A percentile compares a stretch with the other conserved stretches of the same genome.
Evolutionary conservation across 2,888 invertebrate species (phyloP).

Genomic region (Tachina lurida): DNA sequence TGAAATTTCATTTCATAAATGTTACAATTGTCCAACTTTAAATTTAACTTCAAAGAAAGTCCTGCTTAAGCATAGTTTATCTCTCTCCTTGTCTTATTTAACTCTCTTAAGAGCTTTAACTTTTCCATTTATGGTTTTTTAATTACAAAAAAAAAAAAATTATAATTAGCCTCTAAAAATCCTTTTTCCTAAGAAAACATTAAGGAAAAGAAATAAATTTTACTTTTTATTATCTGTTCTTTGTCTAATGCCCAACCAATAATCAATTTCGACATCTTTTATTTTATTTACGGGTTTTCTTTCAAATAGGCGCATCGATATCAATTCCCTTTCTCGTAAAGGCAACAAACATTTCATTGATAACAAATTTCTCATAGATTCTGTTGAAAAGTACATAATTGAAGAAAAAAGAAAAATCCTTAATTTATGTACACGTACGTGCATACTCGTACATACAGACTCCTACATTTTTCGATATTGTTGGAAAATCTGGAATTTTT

Average conservation of each 20-base stretch:
- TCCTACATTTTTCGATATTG: constrained; percentile 2
- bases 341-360: constrained; percentile 45
- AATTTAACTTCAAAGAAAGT: no score
- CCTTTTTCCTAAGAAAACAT: constrained; percentile 33
- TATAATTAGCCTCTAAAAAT: constrained; percentile 28
- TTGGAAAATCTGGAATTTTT: not conserved
- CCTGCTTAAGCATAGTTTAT: no score
- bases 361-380: constrained; percentile 51
- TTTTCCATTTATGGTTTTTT: not conserved
- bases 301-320: not conserved
- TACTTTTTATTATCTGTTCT: constrained; percentile 15
- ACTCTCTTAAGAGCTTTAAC: constrained; percentile 1
- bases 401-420: not conserved
- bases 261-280: constrained; percentile 48
- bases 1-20: no score
- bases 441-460: not conserved
- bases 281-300: constrained; percentile 34
- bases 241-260: constrained; percentile 31
- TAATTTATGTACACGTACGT: constrained; percentile 1
- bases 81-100: not conserved
- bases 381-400: constrained; percentile 15
- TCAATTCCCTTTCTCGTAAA: constrained; percentile 33
- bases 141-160: not conserved
- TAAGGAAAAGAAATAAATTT: constrained; percentile 21
- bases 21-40: no score